phyloP scores from a whole-genome alignment of 2,797 vertebrate genomes.

The Heterohyrax brucei region DNA sequence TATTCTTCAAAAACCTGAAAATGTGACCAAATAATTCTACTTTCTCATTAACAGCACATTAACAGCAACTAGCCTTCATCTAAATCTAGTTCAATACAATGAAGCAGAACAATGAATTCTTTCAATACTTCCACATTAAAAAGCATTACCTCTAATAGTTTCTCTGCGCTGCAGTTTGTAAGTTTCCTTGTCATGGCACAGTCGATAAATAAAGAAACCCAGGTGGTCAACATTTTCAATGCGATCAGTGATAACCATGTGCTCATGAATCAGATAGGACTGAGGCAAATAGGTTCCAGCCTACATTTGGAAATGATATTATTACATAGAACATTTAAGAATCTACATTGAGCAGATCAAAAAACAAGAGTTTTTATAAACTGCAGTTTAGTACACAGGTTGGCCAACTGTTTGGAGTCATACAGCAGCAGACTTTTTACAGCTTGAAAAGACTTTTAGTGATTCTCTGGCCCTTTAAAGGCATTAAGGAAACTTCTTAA shows the following conservation, averaged over 20 bases:
- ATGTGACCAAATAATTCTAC: slow-evolving; percentile 18
- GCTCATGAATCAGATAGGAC: slow-evolving; percentile 97
- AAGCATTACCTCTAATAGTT: slow-evolving; percentile 89
- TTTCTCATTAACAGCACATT: slow-evolving; percentile 21
- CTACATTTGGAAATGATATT: slow-evolving; percentile 88
- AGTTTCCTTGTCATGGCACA: slow-evolving; percentile 96
- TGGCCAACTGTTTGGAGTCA: not conserved
- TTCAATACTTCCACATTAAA: not conserved
- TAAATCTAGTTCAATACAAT: slow-evolving; percentile 18
- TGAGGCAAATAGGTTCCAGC: slow-evolving; percentile 98
- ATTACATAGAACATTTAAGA: slow-evolving; percentile 73
- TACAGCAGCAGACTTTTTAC: not conserved
- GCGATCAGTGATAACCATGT: slow-evolving; percentile 98
- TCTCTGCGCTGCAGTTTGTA: slow-evolving; percentile 97
- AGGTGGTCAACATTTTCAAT: slow-evolving; percentile 96
- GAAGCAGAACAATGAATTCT: slow-evolving; percentile 2
- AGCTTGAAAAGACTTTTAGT: slow-evolving; percentile 42
- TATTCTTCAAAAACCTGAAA: slow-evolving; percentile 25
- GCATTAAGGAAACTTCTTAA: not conserved
- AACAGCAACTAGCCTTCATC: not conserved
- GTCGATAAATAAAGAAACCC: slow-evolving; percentile 96
- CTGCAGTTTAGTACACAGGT: not conserved
- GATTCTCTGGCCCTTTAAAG: slow-evolving; percentile 22
- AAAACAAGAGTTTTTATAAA: slow-evolving; percentile 42
- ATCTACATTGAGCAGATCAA: not conserved